Evolutionary conservation across 2,888 invertebrate genomes (phyloP), one percentile per base, ranked within the genome.

Genomic region (Eilema griseolum): DNA sequence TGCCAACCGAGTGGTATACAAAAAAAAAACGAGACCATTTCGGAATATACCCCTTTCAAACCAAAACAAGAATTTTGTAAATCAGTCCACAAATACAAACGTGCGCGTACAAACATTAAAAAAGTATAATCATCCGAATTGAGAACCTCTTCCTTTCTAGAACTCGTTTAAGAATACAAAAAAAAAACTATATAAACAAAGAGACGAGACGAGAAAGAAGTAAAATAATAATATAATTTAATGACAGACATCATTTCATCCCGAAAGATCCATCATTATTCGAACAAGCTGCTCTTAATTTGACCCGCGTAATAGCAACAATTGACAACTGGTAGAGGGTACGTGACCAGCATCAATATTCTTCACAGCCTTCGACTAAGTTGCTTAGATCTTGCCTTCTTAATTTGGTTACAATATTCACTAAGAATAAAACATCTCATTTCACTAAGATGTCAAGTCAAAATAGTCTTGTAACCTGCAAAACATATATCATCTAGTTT

Each of bases 361-460:
- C 37, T 24, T n/a, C 23, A 28, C 41, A 46, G 63, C 66, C 72
- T 70, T 69, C 67, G 20, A 26, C 37, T 77, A 67, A 80, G 68
- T 67, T 33, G 64, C 71, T 75, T 78, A 80, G 67, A 67, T 71
- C 71, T 72, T 72, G 41, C 41, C 62, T 72, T 71, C 61, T 78
- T 80, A 73, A 82, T 80, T 74, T 74, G 61, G 72, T 73, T 66
- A 71, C 33, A 24, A 61, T 62, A 69, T 72, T 67, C 71, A 52
- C 16, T 61, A 69, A 69, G 72, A 75, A 72, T 62, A 72, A 80
- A 81, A n/a, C 2, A n/a, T 83, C 83, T 78, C 79, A 85, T 86
- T 83, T 86, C 79, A 80, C 77, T 71, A 69, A 71, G 73, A 86
- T 82, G 85, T 82, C 86, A 84, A 84, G 84, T 79, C 79, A 84